A percentile compares a stretch with the other conserved stretches of the same genome.
Evolutionary conservation across 2,797 vertebrate species (phyloP).

Genomic region (Gambelia wislizenii): DNA sequence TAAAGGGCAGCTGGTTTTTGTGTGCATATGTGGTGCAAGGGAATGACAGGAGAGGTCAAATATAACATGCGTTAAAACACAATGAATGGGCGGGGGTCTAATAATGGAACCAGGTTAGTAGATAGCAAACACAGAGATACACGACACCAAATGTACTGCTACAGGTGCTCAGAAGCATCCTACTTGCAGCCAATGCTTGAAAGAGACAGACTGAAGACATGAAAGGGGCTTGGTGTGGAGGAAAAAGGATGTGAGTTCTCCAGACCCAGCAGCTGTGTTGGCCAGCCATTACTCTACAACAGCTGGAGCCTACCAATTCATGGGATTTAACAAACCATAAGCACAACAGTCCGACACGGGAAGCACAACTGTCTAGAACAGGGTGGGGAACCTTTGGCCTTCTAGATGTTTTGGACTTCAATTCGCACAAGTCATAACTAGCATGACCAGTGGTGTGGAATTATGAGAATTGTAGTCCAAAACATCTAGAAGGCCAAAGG

Average conservation of each 20-base stretch:
- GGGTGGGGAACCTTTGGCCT: too few species aligned
- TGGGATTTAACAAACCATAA: constrained; percentile 25
- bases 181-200: too few species aligned
- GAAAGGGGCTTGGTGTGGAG: background rate
- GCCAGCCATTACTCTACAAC: background rate
- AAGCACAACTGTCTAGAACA: background rate
- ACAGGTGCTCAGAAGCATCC: too few species aligned
- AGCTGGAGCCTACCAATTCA: background rate
- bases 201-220: background rate
- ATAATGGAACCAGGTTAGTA: too few species aligned
- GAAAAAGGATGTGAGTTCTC: background rate
- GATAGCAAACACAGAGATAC: too few species aligned
- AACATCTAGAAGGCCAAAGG: too few species aligned
- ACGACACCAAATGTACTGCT: too few species aligned
- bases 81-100: background rate
- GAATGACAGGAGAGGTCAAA: background rate
- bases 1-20: background rate
- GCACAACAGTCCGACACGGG: background rate
- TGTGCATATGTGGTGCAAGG: background rate
- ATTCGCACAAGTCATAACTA: too few species aligned
- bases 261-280: background rate
- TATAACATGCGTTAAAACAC: background rate
- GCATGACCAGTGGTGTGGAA: too few species aligned
- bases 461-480: too few species aligned
- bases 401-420: too few species aligned